Conservation (phyloP, 2,888 invertebrate species). For the Crossocerus cetratus region DNA sequence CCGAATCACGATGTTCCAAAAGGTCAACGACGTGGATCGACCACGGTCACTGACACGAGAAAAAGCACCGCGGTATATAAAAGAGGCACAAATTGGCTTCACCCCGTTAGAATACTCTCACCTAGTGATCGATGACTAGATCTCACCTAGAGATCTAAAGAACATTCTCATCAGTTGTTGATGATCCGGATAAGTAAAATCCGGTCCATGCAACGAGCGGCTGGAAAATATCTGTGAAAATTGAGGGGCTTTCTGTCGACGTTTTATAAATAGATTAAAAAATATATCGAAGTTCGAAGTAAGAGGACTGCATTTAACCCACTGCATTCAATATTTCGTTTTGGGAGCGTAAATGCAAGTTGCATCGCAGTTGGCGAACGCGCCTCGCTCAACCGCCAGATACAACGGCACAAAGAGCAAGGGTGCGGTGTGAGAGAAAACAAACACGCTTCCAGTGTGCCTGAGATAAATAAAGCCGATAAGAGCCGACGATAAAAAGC, state of each 20-base stretch:
- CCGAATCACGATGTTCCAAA: slow-evolving; percentile 29
- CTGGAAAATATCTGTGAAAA: no score
- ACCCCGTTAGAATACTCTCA: slow-evolving; percentile 5
- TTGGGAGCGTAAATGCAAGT: background rate
- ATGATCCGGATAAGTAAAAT: background rate
- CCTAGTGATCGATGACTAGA: background rate
- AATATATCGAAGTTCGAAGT: background rate
- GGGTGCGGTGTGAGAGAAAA: slow-evolving; percentile 53
- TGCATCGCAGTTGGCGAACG: slow-evolving; percentile 13
- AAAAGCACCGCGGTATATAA: slow-evolving; percentile 9
- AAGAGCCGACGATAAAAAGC: slow-evolving; percentile 45
- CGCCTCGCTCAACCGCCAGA: slow-evolving; percentile 13
- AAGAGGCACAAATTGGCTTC: slow-evolving; percentile 15
- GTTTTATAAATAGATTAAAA: background rate
- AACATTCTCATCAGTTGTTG: background rate
- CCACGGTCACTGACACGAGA: slow-evolving; percentile 30
- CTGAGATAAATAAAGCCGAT: slow-evolving; percentile 53
- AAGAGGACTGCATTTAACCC: no score
- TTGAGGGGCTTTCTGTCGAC: no score
- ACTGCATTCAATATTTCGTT: no score
- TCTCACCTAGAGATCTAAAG: background rate
- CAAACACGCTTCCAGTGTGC: slow-evolving; percentile 52
- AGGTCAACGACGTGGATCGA: slow-evolving; percentile 43
- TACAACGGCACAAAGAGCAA: slow-evolving; percentile 31
- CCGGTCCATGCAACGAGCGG: no score